Evolutionary conservation across 2,797 vertebrate genomes (phyloP).

Genomic region (Myotis findleyi): DNA sequence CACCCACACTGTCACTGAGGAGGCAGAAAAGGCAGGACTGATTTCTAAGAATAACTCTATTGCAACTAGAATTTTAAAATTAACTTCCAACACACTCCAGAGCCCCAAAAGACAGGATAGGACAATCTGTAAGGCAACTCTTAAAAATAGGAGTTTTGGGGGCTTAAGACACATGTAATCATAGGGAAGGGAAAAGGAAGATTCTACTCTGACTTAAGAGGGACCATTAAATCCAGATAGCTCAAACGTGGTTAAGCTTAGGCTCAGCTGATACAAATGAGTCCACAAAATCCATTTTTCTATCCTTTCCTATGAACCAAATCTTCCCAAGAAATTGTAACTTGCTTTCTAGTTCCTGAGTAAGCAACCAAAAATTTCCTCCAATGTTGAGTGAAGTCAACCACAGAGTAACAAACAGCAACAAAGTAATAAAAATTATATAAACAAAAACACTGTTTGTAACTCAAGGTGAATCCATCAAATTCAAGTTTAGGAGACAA

Average conservation of each 20-base stretch:
- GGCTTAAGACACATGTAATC: not conserved
- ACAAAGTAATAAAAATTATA: not conserved
- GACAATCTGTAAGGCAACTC: not conserved
- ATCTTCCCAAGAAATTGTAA: constrained; percentile 12
- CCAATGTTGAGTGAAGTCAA: not conserved
- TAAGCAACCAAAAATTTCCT: not conserved
- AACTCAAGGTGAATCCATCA: not conserved
- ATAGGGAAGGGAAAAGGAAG: not conserved
- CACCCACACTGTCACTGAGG: not conserved
- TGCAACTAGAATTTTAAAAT: constrained; percentile 12
- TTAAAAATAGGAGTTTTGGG: not conserved
- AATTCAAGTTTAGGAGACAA: constrained; percentile 27
- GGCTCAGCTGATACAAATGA: not conserved
- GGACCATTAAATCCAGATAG: not conserved
- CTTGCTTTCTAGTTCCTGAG: not conserved
- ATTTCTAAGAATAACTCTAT: not conserved
- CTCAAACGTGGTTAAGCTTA: not conserved
- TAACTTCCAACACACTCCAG: not conserved
- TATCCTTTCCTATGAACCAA: not conserved
- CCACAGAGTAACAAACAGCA: not conserved
- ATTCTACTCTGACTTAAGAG: not conserved
- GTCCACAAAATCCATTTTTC: not conserved
- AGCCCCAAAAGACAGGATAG: not conserved
- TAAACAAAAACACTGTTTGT: constrained; percentile 4
- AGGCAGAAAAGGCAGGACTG: not conserved